Evolutionary conservation across 2,113 vertebrate genomes (phyloP).

Genomic region (Theristicus caerulescens): DNA sequence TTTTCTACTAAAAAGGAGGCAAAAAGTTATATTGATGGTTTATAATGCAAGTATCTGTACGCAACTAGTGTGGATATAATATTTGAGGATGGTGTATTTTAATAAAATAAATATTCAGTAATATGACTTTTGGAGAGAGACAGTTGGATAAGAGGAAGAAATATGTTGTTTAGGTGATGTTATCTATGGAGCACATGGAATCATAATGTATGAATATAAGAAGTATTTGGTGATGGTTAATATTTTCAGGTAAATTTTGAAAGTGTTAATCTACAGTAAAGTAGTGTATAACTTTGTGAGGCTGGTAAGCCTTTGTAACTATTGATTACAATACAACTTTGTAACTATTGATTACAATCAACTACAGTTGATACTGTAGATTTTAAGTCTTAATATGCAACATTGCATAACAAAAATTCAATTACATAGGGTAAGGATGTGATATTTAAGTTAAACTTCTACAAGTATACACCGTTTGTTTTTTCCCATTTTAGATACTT

Average conservation of each 20-base stretch:
- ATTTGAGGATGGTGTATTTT: background rate
- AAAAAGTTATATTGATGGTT: background rate
- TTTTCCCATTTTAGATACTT: slow-evolving; percentile 84
- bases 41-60: background rate
- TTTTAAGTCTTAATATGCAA: background rate
- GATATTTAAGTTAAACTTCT: background rate
- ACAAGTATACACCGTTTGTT: background rate
- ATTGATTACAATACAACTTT: no score
- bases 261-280: background rate
- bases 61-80: background rate
- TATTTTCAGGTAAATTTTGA: background rate
- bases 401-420: background rate
- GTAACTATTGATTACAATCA: no score
- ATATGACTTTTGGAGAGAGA: background rate
- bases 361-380: background rate
- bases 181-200: background rate
- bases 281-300: background rate
- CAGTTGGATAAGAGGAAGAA: background rate
- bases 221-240: background rate
- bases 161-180: background rate
- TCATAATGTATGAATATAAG: background rate
- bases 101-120: background rate
- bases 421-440: background rate
- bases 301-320: background rate
- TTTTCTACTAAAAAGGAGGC: background rate